Conservation (phyloP, 1,140 invertebrate species). For the Aphis craccivora region DNA sequence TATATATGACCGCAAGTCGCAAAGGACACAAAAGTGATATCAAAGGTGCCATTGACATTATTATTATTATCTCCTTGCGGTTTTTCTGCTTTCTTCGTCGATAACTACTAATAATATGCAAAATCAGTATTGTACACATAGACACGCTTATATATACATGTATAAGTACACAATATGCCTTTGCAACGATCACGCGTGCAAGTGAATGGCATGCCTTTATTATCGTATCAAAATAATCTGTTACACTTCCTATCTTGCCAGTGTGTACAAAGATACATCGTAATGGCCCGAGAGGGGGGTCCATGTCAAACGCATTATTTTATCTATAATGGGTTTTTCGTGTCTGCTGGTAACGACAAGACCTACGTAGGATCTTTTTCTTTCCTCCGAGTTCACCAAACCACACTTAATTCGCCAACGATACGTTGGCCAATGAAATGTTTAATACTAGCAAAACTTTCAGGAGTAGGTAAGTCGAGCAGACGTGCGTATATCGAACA, state of each 20-base stretch:
- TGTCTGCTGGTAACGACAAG: slow-evolving; percentile 53
- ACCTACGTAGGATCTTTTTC: neutral
- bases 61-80: neutral
- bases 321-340: slow-evolving; percentile 57
- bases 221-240: slow-evolving; percentile 43
- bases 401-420: slow-evolving; percentile 38
- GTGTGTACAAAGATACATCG: neutral
- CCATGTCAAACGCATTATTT: slow-evolving; percentile 56
- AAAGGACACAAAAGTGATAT: neutral
- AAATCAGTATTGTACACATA: neutral
- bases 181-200: neutral
- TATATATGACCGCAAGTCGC: no score
- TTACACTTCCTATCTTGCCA: slow-evolving; percentile 1
- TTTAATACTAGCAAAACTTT: slow-evolving; percentile 15
- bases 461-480: neutral
- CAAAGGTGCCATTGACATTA: neutral
- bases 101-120: neutral
- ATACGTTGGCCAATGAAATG: neutral
- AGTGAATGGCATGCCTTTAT: slow-evolving; percentile 16
- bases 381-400: neutral
- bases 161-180: neutral
- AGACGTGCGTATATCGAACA: neutral
- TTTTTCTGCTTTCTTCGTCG: neutral
- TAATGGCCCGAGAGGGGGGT: slow-evolving; percentile 1
- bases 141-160: neutral